phyloP scores from a whole-genome alignment of 2,888 invertebrate genomes.

The Papilio protenor region DNA sequence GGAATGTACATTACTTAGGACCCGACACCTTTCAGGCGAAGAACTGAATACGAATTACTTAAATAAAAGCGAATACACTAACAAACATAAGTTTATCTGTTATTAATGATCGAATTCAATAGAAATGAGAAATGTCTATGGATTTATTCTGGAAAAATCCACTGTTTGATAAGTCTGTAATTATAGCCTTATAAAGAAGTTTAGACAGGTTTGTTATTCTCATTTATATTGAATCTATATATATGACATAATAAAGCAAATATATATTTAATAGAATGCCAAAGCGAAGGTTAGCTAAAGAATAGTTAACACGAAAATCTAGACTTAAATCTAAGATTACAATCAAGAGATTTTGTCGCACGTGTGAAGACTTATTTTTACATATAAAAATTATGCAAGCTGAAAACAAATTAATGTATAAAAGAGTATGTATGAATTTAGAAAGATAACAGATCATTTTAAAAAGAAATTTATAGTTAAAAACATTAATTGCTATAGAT shows the following conservation, averaged over 20 bases:
- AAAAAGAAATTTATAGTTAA: neutral
- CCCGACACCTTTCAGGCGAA: slow-evolving; percentile 83
- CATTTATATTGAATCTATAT: slow-evolving; percentile 42
- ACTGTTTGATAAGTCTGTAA: too few species aligned
- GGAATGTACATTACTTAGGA: slow-evolving; percentile 79
- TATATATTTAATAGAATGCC: slow-evolving; percentile 63
- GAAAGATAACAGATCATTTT: neutral
- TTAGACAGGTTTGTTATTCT: too few species aligned
- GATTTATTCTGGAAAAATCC: too few species aligned
- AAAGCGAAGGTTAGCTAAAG: slow-evolving; percentile 77
- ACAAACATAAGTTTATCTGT: slow-evolving; percentile 40
- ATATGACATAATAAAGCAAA: slow-evolving; percentile 57
- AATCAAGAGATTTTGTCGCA: slow-evolving; percentile 53
- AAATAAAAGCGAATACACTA: slow-evolving; percentile 52
- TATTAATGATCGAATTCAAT: too few species aligned
- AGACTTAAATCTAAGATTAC: slow-evolving; percentile 77
- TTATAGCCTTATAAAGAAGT: too few species aligned
- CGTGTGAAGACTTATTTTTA: slow-evolving; percentile 44
- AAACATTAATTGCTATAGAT: neutral
- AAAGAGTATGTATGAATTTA: neutral
- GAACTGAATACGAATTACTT: slow-evolving; percentile 63
- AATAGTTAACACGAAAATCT: slow-evolving; percentile 81
- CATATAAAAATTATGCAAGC: slow-evolving; percentile 6
- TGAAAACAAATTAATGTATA: neutral
- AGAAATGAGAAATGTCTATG: too few species aligned